These are phyloP conservation scores for Nycticryphes semicollaris DNA, from an alignment of 2,113 vertebrate species.

Conservation along the genomic window DNA sequence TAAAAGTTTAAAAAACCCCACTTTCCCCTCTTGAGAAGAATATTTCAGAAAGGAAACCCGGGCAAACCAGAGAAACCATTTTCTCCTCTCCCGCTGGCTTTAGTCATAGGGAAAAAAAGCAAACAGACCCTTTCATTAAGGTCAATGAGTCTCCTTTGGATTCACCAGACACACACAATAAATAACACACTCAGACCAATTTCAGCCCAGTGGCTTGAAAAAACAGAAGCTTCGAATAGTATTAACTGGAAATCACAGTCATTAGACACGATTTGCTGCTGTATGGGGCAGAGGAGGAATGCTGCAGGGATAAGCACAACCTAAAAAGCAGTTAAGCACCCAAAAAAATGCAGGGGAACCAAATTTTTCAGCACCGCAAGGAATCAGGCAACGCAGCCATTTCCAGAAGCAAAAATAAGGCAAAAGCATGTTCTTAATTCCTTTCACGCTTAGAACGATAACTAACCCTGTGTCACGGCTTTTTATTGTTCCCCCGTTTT, in stretches of 20 bases:
- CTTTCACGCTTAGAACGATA: not conserved
- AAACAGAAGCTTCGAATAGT: not conserved
- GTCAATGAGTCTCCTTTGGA: not conserved
- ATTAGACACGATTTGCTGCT: not conserved
- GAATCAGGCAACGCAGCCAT: fast-evolving
- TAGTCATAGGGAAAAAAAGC: not conserved
- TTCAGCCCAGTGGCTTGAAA: not conserved
- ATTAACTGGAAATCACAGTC: not conserved
- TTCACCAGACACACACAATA: not conserved
- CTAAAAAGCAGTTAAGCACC: not conserved
- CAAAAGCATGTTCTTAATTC: not conserved
- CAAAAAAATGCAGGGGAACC: not conserved
- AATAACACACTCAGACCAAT: not conserved
- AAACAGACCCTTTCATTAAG: not conserved
- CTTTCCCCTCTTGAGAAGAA: not conserved
- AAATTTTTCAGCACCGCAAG: not conserved
- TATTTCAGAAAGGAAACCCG: not conserved
- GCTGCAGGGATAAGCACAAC: not conserved
- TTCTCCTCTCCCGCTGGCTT: not conserved
- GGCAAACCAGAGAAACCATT: not conserved
- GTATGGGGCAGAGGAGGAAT: not conserved
- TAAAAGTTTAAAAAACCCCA: too few relatives aligned
- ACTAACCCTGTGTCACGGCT: not conserved
- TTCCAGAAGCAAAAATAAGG: not conserved
- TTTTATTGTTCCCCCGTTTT: not conserved